phyloP scores from a whole-genome alignment of 2,113 vertebrate genomes.

The Ariopsis seemanni region DNA sequence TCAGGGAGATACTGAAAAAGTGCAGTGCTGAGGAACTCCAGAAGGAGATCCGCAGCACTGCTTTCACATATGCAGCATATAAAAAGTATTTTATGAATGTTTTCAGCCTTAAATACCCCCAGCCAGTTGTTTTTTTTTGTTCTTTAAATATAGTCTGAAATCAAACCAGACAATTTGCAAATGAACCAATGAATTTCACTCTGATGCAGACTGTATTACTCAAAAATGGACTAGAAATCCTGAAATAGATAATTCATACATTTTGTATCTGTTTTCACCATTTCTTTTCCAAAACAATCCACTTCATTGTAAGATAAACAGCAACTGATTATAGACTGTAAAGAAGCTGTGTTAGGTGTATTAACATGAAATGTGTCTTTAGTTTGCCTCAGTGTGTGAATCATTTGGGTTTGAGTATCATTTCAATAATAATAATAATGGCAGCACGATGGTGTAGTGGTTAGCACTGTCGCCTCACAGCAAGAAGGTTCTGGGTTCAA shows the following conservation, averaged over 20 bases:
- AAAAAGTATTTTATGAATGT: background rate
- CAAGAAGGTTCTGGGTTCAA: too few species aligned
- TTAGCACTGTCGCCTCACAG: too few species aligned
- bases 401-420: background rate
- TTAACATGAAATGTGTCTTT: background rate
- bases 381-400: background rate
- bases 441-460: too few species aligned
- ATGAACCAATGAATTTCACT: background rate
- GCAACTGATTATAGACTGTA: background rate
- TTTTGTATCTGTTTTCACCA: background rate
- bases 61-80: background rate
- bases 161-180: background rate
- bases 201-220: background rate
- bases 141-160: background rate
- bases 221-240: background rate
- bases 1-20: background rate
- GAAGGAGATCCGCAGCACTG: background rate
- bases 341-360: background rate
- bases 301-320: background rate
- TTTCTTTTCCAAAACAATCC: background rate
- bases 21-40: background rate
- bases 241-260: background rate
- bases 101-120: background rate
- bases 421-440: too few species aligned
- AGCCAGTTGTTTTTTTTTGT: background rate